Percentiles rank a stretch among this genome's conserved stretches.
phyloP scores from a whole-genome alignment of 2,888 invertebrate genomes.

The Oithona nana region DNA sequence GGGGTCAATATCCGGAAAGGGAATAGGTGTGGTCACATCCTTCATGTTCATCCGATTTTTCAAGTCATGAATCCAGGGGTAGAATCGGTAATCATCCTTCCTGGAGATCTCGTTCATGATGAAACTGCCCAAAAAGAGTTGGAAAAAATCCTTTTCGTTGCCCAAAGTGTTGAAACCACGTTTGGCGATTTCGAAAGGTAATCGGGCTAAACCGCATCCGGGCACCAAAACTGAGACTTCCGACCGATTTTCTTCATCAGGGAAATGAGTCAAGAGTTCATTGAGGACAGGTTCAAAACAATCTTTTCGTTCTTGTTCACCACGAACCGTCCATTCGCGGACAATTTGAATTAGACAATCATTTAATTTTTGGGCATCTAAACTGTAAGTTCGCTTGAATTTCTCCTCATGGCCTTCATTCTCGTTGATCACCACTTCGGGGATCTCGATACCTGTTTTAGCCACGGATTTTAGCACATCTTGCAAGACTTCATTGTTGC shows the following conservation, averaged over 20 bases:
- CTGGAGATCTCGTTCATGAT: conserved; percentile 4
- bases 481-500: background rate
- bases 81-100: background rate
- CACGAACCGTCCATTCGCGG: background rate
- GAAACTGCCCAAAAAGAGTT: conserved; percentile 1
- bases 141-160: background rate
- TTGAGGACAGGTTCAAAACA: background rate
- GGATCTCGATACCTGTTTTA: no score
- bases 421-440: no score
- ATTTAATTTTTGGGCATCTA: background rate
- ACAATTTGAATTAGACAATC: background rate
- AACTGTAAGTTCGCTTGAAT: background rate
- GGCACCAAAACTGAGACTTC: background rate
- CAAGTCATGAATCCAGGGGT: conserved; percentile 7
- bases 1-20: conserved; percentile 3
- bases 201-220: background rate
- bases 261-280: background rate
- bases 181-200: conserved; percentile 3
- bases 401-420: no score
- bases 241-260: background rate
- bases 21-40: background rate
- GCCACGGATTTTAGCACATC: background rate
- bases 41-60: background rate
- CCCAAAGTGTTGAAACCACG: background rate
- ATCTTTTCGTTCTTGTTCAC: background rate